Percentiles rank a stretch among this genome's conserved stretches.
Conservation (phyloP, 2,113 vertebrate species). For the Cynopterus brachyotis region DNA sequence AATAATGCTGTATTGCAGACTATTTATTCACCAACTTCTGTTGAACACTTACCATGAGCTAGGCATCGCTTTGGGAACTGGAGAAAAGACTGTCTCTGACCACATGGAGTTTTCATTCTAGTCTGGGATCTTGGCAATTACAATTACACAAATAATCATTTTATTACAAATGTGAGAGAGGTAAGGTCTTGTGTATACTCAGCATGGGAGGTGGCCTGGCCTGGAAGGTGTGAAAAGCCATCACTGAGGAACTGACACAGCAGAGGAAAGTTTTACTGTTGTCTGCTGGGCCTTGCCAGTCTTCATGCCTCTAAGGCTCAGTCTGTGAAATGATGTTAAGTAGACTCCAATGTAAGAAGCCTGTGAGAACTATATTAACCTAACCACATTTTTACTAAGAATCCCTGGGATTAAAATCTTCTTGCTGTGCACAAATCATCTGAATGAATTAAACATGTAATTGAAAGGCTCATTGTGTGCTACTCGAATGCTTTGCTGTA, state of each 20-base stretch:
- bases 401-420: conserved; percentile 33
- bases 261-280: conserved; percentile 55
- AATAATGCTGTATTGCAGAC: neutral
- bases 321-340: conserved; percentile 49
- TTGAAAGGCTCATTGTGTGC: conserved; percentile 60
- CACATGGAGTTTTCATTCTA: neutral
- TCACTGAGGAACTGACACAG: neutral
- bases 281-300: neutral
- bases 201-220: neutral
- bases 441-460: conserved; percentile 73
- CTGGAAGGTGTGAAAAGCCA: neutral
- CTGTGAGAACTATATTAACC: conserved; percentile 51
- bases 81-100: neutral
- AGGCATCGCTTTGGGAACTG: neutral
- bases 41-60: neutral
- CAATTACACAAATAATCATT: neutral
- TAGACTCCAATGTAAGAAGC: conserved; percentile 24
- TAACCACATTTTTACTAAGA: conserved; percentile 39
- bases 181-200: neutral
- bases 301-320: neutral
- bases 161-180: neutral
- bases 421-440: conserved; percentile 57
- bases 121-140: neutral
- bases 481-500: conserved; percentile 63
- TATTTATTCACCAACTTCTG: neutral